A percentile compares a stretch with the other conserved stretches of the same genome.
Evolutionary conservation across 2,797 vertebrate genomes (phyloP).

Genomic region (Muraenolepis orangiensis): DNA sequence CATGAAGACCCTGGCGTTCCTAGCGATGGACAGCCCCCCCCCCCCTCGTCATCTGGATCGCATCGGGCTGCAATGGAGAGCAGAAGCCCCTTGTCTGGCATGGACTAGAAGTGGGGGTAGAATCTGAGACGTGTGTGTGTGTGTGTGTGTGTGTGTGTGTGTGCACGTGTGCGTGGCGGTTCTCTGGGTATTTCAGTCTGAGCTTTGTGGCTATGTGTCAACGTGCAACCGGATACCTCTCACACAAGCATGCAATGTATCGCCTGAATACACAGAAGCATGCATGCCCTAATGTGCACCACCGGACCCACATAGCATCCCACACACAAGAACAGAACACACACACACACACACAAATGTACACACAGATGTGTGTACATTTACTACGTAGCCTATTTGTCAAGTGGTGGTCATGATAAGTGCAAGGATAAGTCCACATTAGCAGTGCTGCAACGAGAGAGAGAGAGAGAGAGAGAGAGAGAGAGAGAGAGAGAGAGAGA

Average conservation of each 20-base stretch:
- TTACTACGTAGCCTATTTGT: background rate
- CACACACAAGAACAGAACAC: background rate
- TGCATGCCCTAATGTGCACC: background rate
- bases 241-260: background rate
- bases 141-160: slow-evolving; percentile 21
- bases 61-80: slow-evolving; percentile 58
- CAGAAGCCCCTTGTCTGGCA: slow-evolving; percentile 44
- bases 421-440: background rate
- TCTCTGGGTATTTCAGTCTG: background rate
- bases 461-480: background rate
- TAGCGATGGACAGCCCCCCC: slow-evolving; percentile 61
- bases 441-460: background rate
- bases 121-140: slow-evolving; percentile 13
- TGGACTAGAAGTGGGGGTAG: slow-evolving; percentile 24
- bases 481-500: slow-evolving; percentile 1
- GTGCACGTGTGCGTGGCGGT: background rate
- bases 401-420: background rate
- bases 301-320: background rate
- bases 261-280: background rate
- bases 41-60: slow-evolving; percentile 70
- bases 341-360: background rate
- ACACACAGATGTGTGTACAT: background rate
- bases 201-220: slow-evolving; percentile 1
- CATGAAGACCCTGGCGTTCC: slow-evolving; percentile 64
- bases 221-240: slow-evolving; percentile 5